Evolutionary conservation across 2,113 vertebrate genomes (phyloP), one percentile per base, ranked within the genome.

Genomic region (Lepisosteus osseus): DNA sequence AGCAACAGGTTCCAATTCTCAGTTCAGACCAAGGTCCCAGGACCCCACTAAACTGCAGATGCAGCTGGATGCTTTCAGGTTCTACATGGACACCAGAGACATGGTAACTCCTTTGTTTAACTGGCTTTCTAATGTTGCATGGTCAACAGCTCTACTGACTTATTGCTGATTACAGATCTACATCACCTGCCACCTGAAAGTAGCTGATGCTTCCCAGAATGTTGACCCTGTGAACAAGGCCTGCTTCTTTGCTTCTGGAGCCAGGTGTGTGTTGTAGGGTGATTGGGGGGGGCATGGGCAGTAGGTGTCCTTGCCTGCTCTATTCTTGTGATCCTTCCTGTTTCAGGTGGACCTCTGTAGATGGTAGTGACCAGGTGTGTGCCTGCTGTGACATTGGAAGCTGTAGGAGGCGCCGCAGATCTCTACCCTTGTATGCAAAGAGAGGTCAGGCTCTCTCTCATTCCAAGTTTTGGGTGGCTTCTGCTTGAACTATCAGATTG

Each of bases 161-260:
- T 0, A 42, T 8, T 71, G 61, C 62, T 66, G 73, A 42, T 3
- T 15, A 68, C 62, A 90, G 89, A 15, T 90, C 55, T 91, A 87
- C 73, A 80, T 92, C 64, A 88, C 87, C 29, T 92, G 91, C 73
- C 17, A 76, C 8, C 68, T 92, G 76, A 81, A 56, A 74, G 91
- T 87, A 64, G 74, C 86, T 44, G 74, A 79, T 1, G 1, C 73
- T 43, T 6, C 54, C 51, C 13, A 17, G 29, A 8, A 44, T 0
- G 0, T 54, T 40, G 0, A 0, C 1, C 2, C 0, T 4, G 42
- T 14, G 0, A 69, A 84, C 41, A 85, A 82, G 79, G 87, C 91
- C 11, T 92, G 91, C 29, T 29, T 29, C 29, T 61, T 88, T 85
- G 65, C 90, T 79, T 63, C 11, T 66, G 0, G 54, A 64, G 12